Conservation (phyloP, 2,888 invertebrate species). For the Lasioglossum zephyrum region DNA sequence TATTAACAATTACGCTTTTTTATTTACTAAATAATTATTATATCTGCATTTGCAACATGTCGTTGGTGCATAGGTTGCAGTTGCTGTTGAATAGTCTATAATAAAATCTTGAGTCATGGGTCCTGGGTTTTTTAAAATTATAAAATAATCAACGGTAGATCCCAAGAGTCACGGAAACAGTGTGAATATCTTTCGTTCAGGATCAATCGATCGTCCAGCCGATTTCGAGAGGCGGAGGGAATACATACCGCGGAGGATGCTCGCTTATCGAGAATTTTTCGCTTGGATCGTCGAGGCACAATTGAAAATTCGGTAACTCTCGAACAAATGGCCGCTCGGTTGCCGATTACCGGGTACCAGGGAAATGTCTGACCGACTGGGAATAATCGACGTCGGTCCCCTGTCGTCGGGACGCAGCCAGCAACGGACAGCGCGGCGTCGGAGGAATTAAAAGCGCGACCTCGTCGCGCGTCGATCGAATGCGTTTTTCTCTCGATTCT, state of each 20-base stretch:
- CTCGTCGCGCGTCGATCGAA: constrained; percentile 13
- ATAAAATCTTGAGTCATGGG: too few species aligned
- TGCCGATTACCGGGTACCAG: constrained; percentile 50
- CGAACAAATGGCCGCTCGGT: constrained; percentile 45
- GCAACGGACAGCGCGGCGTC: constrained; percentile 56
- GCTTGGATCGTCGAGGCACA: constrained; percentile 35
- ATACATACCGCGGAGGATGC: constrained; percentile 1
- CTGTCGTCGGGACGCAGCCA: constrained; percentile 41
- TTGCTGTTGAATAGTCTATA: too few species aligned
- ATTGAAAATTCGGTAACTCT: constrained; percentile 63
- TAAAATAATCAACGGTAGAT: too few species aligned
- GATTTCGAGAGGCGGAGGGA: neutral
- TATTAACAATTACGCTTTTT: too few species aligned
- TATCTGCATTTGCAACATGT: neutral
- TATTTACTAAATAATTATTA: neutral
- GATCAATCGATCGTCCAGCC: neutral
- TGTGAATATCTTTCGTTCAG: neutral
- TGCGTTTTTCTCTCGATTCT: neutral
- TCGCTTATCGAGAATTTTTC: constrained; percentile 22
- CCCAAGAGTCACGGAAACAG: neutral
- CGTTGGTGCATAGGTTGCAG: too few species aligned
- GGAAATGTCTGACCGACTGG: constrained; percentile 59
- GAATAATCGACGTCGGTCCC: constrained; percentile 62
- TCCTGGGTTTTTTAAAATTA: too few species aligned
- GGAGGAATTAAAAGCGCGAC: constrained; percentile 61